Percentiles rank a stretch among this genome's conserved stretches.
phyloP scores from a whole-genome alignment of 1,140 invertebrate genomes.

The Zophobas morio region DNA sequence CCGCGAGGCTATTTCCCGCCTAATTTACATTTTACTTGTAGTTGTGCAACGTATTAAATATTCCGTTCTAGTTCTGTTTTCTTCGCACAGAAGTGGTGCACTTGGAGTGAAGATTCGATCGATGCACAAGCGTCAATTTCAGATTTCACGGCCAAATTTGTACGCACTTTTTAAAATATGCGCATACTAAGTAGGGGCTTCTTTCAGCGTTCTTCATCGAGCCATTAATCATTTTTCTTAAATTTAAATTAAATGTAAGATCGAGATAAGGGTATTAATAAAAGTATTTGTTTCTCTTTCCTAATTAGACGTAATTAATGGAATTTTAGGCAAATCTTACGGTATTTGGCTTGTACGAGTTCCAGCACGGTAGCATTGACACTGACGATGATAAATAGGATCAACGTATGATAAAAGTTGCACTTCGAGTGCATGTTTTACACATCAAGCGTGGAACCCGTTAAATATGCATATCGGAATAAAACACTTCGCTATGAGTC shows the following conservation, averaged over 20 bases:
- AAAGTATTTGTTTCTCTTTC: slow-evolving; percentile 17
- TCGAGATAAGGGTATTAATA: slow-evolving; percentile 6
- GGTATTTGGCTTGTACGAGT: not conserved
- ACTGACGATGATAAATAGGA: slow-evolving; percentile 27
- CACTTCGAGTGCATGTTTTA: slow-evolving; percentile 31
- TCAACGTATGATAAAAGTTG: slow-evolving; percentile 25
- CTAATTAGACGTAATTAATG: slow-evolving; percentile 1
- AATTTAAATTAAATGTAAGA: slow-evolving; percentile 30
- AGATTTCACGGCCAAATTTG: not conserved
- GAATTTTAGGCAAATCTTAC: no score
- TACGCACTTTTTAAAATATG: not conserved
- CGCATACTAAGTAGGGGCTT: slow-evolving; percentile 19
- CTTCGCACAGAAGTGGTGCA: not conserved
- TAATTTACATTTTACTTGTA: slow-evolving; percentile 7
- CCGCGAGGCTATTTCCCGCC: not conserved
- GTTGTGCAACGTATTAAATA: not conserved
- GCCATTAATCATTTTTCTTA: slow-evolving; percentile 30
- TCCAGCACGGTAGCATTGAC: not conserved
- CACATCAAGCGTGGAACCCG: slow-evolving; percentile 33
- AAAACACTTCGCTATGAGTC: slow-evolving; percentile 25
- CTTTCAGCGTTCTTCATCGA: slow-evolving; percentile 16
- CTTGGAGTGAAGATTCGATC: no score
- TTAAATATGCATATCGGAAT: slow-evolving; percentile 32
- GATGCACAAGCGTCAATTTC: not conserved
- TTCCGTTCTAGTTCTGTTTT: not conserved